phyloP scores from a whole-genome alignment of 2,113 vertebrate genomes.

The Asarcornis scutulata region DNA sequence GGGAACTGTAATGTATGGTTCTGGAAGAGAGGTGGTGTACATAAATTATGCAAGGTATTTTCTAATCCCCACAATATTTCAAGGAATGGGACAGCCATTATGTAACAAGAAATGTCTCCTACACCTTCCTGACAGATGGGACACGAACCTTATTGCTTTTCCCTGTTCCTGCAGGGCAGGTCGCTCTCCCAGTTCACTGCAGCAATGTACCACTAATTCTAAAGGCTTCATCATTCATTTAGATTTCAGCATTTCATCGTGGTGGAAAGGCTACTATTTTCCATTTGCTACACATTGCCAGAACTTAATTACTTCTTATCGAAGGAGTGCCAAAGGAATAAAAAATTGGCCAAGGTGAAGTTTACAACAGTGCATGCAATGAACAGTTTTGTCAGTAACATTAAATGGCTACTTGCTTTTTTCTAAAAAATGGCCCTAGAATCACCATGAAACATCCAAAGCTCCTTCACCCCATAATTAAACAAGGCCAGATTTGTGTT shows the following conservation, averaged over 20 bases:
- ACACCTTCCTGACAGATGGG: conserved; percentile 64
- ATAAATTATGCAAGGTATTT: conserved; percentile 73
- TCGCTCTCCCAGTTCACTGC: conserved; percentile 34
- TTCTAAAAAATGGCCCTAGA: neutral
- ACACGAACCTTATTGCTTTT: conserved; percentile 55
- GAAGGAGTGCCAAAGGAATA: conserved; percentile 25
- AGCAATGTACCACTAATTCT: conserved; percentile 48
- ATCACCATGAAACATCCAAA: neutral
- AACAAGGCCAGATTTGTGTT: neutral
- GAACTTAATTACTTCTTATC: conserved; percentile 57
- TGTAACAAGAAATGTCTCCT: conserved; percentile 60
- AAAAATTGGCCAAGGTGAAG: neutral
- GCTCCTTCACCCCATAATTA: neutral
- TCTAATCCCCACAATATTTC: conserved; percentile 67
- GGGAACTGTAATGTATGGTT: conserved; percentile 30
- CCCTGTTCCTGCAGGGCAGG: conserved; percentile 55
- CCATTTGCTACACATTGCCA: neutral
- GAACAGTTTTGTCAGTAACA: neutral
- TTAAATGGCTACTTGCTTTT: neutral
- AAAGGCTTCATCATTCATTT: conserved; percentile 57
- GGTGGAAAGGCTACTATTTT: conserved; percentile 51
- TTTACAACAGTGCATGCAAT: neutral
- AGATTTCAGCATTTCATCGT: conserved; percentile 52
- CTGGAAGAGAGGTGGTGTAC: conserved; percentile 11
- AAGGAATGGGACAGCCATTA: conserved; percentile 51